Conservation (phyloP, 2,797 vertebrate species). For the Heliangelus exortis region DNA sequence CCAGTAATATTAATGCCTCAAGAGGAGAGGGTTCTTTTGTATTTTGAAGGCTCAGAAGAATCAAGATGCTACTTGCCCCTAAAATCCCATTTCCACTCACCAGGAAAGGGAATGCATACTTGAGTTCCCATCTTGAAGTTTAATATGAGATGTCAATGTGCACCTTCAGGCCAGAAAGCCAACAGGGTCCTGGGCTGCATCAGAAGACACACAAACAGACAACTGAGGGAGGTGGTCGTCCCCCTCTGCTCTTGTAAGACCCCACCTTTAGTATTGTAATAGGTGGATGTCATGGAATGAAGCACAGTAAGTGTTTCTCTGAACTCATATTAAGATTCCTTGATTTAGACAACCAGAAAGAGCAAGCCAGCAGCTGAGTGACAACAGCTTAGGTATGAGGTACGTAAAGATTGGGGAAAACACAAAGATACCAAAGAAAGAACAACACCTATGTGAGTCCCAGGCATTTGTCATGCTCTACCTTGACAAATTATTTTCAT, state of each 20-base stretch:
- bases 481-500: neutral
- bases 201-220: too few relatives aligned
- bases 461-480: neutral
- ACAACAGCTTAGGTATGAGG: neutral
- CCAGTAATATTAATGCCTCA: neutral
- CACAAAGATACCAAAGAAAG: neutral
- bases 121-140: neutral
- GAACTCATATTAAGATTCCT: neutral
- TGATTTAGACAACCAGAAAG: neutral
- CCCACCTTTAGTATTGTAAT: neutral
- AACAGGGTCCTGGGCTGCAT: too few relatives aligned
- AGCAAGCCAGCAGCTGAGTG: neutral
- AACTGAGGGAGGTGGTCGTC: too few relatives aligned
- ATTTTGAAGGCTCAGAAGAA: constrained; percentile 19
- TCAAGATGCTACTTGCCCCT: neutral
- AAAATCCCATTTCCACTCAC: neutral
- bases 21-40: neutral
- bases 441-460: neutral
- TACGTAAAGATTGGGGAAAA: neutral
- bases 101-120: neutral
- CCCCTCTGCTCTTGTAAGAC: too few relatives aligned
- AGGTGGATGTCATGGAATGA: neutral
- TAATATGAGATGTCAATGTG: too few relatives aligned
- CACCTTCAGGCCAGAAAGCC: too few relatives aligned
- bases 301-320: neutral